These are phyloP conservation scores for Microtus richardsoni DNA, from an alignment of 2,113 vertebrate species.

Conservation along the genomic window DNA sequence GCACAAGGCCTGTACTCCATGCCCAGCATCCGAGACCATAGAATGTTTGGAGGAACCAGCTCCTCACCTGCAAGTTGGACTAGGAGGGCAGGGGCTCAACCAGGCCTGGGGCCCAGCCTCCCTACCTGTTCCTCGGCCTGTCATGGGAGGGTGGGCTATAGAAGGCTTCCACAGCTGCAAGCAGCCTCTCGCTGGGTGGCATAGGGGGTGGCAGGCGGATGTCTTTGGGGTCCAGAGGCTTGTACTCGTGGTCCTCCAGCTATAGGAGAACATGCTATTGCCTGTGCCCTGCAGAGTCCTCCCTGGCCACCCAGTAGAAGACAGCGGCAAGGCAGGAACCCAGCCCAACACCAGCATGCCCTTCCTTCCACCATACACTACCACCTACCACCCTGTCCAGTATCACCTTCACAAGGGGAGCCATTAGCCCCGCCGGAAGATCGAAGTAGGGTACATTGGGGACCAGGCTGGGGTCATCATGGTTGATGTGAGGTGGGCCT, in stretches of 20 bases:
- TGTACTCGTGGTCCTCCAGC: constrained; percentile 98
- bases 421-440: constrained; percentile 98
- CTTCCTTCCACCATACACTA: neutral
- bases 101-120: neutral
- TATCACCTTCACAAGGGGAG: constrained; percentile 95
- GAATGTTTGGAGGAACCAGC: neutral
- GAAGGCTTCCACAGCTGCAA: constrained; percentile 98
- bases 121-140: constrained; percentile 97
- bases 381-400: neutral
- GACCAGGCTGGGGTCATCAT: constrained; percentile 96
- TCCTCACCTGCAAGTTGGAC: neutral
- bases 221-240: constrained; percentile 97
- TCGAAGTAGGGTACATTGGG: constrained; percentile 99
- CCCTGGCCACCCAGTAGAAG: neutral
- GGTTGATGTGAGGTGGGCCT: constrained; percentile 93
- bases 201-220: constrained; percentile 98
- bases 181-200: constrained; percentile 97
- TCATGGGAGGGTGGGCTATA: constrained; percentile 99
- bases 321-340: neutral
- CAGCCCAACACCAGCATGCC: neutral
- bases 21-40: neutral
- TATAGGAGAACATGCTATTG: constrained; percentile 75
- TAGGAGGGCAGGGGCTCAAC: neutral
- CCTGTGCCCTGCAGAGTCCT: fast-evolving
- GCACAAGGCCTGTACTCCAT: neutral